Evolutionary conservation across 2,113 vertebrate genomes (phyloP).

Genomic region (Dascyllus trimaculatus): DNA sequence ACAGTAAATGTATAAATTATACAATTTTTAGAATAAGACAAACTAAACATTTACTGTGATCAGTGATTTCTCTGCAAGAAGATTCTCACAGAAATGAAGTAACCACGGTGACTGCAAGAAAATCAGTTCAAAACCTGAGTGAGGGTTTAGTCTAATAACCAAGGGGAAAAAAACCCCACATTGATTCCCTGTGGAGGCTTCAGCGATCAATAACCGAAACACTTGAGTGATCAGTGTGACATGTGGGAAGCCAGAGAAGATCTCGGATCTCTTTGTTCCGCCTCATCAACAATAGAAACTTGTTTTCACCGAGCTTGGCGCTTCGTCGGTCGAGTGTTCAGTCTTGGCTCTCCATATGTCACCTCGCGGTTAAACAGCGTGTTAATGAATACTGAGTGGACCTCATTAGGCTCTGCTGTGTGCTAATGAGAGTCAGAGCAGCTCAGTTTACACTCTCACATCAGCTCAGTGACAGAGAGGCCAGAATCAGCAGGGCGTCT

Average conservation of each 20-base stretch:
- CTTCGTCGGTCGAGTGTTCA: background rate
- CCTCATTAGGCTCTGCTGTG: slow-evolving; percentile 1
- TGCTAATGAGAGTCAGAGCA: slow-evolving; percentile 7
- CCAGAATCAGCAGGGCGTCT: too few relatives aligned
- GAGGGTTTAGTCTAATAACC: too few relatives aligned
- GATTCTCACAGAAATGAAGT: too few relatives aligned
- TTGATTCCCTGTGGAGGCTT: slow-evolving; percentile 1
- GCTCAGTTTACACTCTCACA: background rate
- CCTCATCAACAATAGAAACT: background rate
- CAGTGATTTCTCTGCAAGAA: too few relatives aligned
- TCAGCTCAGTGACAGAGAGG: background rate
- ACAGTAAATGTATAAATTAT: too few relatives aligned
- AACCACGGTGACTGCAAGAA: too few relatives aligned
- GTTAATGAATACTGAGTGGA: slow-evolving; percentile 3
- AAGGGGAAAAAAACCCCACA: background rate
- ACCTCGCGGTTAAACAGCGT: background rate
- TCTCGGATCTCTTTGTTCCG: slow-evolving; percentile 3
- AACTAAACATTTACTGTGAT: too few relatives aligned
- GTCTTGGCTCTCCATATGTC: slow-evolving; percentile 38
- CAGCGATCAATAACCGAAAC: slow-evolving; percentile 26
- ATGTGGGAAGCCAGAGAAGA: slow-evolving; percentile 6
- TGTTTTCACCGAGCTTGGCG: background rate
- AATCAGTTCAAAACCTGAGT: too few relatives aligned
- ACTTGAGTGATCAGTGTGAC: slow-evolving; percentile 9
- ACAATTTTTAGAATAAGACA: too few relatives aligned